Conservation (phyloP, 2,797 vertebrate genomes). For the Spinus olivaceus region DNA sequence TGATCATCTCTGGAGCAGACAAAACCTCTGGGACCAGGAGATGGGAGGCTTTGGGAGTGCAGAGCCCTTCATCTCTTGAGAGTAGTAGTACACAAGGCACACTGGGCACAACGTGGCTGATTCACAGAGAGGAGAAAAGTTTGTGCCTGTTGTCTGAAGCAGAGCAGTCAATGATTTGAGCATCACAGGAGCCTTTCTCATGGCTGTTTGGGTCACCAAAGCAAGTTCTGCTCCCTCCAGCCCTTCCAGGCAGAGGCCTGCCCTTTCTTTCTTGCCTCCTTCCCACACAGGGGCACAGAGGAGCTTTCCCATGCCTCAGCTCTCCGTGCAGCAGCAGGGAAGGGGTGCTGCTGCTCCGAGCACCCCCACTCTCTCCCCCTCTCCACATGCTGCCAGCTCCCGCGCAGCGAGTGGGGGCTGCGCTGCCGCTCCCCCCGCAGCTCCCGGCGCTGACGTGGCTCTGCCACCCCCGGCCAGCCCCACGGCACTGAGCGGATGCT, state of each 20-base stretch:
- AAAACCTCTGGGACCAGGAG: not conserved
- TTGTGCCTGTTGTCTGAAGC: not conserved
- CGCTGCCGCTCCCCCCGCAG: not conserved
- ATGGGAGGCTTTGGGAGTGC: not conserved
- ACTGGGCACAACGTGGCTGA: not conserved
- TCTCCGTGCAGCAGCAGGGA: rapidly evolving
- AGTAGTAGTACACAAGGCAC: not conserved
- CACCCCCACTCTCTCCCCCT: constrained; percentile 3
- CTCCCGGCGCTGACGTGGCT: not conserved
- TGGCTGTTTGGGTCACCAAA: not conserved
- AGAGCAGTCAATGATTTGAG: not conserved
- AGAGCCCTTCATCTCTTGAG: not conserved
- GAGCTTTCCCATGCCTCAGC: not conserved
- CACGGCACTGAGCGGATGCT: not conserved
- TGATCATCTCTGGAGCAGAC: not conserved
- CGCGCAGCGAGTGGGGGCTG: not conserved
- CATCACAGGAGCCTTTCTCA: not conserved
- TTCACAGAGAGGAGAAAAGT: not conserved
- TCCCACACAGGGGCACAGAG: rapidly evolving
- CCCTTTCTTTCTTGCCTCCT: not conserved
- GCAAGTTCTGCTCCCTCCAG: not conserved
- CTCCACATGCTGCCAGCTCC: constrained; percentile 11
- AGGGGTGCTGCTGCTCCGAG: not conserved
- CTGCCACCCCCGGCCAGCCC: not conserved
- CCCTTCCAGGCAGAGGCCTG: not conserved